These are phyloP conservation scores for Cydia fagiglandana DNA, from an alignment of 1,140 invertebrate genomes.

Conservation along the genomic window DNA sequence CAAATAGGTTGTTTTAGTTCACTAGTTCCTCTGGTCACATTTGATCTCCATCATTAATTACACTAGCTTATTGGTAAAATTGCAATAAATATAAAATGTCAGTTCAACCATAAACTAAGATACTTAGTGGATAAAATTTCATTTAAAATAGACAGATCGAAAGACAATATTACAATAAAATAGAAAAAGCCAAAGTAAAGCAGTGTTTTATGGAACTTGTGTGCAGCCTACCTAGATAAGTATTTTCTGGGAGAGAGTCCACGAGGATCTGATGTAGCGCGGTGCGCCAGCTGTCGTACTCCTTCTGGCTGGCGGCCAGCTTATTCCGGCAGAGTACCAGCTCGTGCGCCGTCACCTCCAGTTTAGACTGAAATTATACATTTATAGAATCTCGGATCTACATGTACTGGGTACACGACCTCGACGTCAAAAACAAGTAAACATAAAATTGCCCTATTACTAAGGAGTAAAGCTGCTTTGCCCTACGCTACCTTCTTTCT, in stretches of 20 bases:
- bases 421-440: too few relatives aligned
- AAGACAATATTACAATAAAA: too few relatives aligned
- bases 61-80: background rate
- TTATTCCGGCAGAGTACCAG: slow-evolving; percentile 66
- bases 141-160: too few relatives aligned
- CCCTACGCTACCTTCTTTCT: too few relatives aligned
- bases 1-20: background rate
- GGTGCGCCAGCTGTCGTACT: slow-evolving; percentile 60
- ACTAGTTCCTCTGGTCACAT: too few relatives aligned
- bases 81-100: too few relatives aligned
- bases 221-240: slow-evolving; percentile 54
- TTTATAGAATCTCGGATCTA: background rate
- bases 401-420: background rate
- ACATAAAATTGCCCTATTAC: too few relatives aligned
- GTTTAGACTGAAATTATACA: slow-evolving; percentile 61
- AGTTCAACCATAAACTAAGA: too few relatives aligned
- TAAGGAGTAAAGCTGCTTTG: too few relatives aligned
- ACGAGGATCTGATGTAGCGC: slow-evolving; percentile 62
- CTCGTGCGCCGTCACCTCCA: slow-evolving; percentile 72
- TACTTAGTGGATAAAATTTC: too few relatives aligned
- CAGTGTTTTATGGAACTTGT: background rate
- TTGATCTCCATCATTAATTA: background rate
- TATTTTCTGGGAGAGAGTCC: slow-evolving; percentile 59
- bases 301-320: slow-evolving; percentile 54
- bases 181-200: too few relatives aligned